Base-by-base conservation (phyloP, 2,113 vertebrate genomes). In the Antennarius striatus region DNA sequence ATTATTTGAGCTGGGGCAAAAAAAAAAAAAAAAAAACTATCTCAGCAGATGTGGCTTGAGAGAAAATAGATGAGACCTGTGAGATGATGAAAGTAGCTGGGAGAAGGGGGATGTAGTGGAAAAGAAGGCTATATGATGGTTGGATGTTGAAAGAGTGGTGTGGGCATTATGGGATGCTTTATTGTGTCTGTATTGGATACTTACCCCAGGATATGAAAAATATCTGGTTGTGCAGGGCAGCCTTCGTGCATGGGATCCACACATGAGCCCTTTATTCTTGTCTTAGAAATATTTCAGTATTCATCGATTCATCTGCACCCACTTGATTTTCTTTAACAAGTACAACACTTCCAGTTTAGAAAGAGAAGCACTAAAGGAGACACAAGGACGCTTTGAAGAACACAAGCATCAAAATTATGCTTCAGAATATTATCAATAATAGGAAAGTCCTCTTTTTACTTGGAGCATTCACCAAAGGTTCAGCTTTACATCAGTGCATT, bases 181-280 rank as follows among this genome's bases (percentile, higher is more conserved):
- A 63, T 84, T 73, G 56, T 77, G 77, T 77, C 69, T 75, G 13
- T 71, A 71, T 73, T 62, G 15, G 54, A 62, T 58, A 43, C 13
- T 49, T 29, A 49, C 56, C 53, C 40, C 28, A 12, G 68, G 63
- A 52, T 22, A 52, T 77, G 47, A 75, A 61, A 60, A 28, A 72
- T 56, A 58, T 49, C 52, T 43, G 22, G 16, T 49, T 79, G 51
- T 67, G 71, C 54, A 45, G 16, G 60, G 56, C 2, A 10, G 12
- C 30, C 40, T 32, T 70, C 11, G 6, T 61, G 57, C 45, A 51
- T 39, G n/a, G 68, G n/a, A 16, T 46, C n/a, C 42, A 68, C 43
- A 53, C 59, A 71, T 0, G 5, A 66, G 36, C 36, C 67, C 74
- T 46, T 71, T 57, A 69, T 78, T 72, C 56, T 71, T 17, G 36